These are phyloP conservation scores for Euphydryas editha DNA, from an alignment of 2,888 invertebrate species.

Conservation along the genomic window DNA sequence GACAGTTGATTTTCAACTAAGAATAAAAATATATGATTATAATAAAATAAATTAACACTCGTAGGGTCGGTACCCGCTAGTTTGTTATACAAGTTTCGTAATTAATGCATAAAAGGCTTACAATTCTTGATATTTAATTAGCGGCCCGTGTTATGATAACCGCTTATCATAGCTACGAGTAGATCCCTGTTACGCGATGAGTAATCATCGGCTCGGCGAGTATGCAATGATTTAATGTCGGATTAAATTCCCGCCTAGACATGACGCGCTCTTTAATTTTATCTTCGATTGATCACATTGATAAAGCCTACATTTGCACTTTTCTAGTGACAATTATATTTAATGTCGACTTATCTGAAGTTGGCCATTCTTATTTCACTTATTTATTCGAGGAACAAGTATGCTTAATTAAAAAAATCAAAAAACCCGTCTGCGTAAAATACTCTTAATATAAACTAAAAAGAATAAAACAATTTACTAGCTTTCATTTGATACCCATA, in stretches of 20 bases:
- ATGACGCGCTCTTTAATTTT: conserved; percentile 14
- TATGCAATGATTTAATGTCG: conserved; percentile 7
- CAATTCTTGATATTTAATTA: conserved; percentile 25
- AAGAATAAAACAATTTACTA: too few relatives aligned
- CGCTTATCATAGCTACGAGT: not conserved
- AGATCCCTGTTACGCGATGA: conserved; percentile 14
- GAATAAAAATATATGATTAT: too few relatives aligned
- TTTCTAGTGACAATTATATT: conserved; percentile 2
- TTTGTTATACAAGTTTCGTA: conserved; percentile 7
- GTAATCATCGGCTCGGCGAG: conserved; percentile 7
- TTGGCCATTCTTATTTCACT: not conserved
- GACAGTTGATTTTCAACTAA: too few relatives aligned
- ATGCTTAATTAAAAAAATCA: too few relatives aligned
- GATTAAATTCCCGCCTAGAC: conserved; percentile 16
- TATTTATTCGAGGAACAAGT: too few relatives aligned
- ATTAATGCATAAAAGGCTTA: conserved; percentile 20
- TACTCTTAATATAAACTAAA: too few relatives aligned
- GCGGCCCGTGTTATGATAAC: conserved; percentile 9
- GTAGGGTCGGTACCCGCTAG: not conserved
- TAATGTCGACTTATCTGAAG: not conserved
- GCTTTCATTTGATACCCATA: too few relatives aligned
- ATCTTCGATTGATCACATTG: conserved; percentile 10
- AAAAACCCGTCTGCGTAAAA: too few relatives aligned
- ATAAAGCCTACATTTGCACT: conserved; percentile 15
- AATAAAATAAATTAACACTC: conserved; percentile 1